These are phyloP conservation scores for Trichechus manatus DNA, from an alignment of 2,113 vertebrate species.

Conservation along the genomic window DNA sequence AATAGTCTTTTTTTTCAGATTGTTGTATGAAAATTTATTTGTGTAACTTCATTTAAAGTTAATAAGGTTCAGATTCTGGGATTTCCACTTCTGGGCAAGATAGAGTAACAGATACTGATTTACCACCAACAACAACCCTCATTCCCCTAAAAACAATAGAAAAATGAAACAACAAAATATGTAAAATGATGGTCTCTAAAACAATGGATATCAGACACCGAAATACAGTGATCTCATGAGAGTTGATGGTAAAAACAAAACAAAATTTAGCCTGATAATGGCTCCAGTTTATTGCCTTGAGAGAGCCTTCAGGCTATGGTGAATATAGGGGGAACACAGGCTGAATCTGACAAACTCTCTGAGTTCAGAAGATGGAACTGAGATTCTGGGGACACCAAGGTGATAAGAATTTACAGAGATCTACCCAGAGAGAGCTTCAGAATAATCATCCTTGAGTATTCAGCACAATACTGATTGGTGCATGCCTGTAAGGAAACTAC, in stretches of 20 bases:
- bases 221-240: not conserved
- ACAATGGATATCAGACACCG: not conserved
- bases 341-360: not conserved
- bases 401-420: not conserved
- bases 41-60: constrained; percentile 4
- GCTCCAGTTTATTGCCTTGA: not conserved
- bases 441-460: not conserved
- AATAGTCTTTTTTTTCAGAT: not conserved
- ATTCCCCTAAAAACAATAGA: not conserved
- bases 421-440: not conserved
- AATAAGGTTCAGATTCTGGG: not conserved
- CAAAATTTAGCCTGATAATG: not conserved
- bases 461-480: not conserved
- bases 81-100: not conserved
- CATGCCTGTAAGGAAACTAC: not conserved
- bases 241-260: not conserved
- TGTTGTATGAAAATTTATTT: constrained; percentile 18
- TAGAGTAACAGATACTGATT: not conserved
- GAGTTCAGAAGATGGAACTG: not conserved
- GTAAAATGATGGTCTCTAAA: not conserved
- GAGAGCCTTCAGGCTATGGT: not conserved
- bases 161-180: not conserved
- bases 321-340: not conserved
- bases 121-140: not conserved
- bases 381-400: not conserved